Evolutionary conservation across 2,113 vertebrate genomes (phyloP).

Genomic region (Melospiza melodia): DNA sequence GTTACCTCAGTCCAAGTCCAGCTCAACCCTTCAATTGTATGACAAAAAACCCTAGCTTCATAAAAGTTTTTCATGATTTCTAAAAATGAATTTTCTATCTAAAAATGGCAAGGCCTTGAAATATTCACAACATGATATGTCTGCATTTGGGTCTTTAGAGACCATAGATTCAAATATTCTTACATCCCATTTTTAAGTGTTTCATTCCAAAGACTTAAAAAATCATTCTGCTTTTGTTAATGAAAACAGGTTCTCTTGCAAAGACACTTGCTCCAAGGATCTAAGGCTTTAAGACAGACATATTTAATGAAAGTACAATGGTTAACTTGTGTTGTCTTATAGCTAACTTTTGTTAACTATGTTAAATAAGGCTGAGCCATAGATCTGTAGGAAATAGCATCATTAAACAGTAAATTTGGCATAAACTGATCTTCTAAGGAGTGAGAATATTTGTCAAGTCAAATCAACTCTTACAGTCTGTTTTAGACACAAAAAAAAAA

Average conservation of each 20-base stretch:
- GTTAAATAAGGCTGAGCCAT: neutral
- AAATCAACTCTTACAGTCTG: neutral
- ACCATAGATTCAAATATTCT: neutral
- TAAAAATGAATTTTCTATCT: neutral
- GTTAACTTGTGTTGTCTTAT: neutral
- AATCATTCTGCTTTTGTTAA: neutral
- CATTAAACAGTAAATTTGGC: neutral
- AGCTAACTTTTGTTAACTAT: neutral
- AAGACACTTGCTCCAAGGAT: neutral
- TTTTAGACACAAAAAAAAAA: neutral
- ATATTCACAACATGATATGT: neutral
- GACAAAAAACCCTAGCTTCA: neutral
- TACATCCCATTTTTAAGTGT: neutral
- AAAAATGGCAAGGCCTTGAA: neutral
- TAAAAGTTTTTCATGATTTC: neutral
- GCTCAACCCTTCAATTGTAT: neutral
- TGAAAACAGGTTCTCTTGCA: neutral
- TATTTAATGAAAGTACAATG: neutral
- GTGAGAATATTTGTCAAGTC: neutral
- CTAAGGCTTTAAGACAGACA: neutral
- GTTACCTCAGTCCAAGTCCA: neutral
- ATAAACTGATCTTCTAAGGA: constrained; percentile 1
- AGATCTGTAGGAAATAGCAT: neutral
- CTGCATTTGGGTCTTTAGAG: neutral
- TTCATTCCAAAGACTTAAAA: neutral